phyloP scores from a whole-genome alignment of 2,113 vertebrate species.

The Apeltes quadracus region DNA sequence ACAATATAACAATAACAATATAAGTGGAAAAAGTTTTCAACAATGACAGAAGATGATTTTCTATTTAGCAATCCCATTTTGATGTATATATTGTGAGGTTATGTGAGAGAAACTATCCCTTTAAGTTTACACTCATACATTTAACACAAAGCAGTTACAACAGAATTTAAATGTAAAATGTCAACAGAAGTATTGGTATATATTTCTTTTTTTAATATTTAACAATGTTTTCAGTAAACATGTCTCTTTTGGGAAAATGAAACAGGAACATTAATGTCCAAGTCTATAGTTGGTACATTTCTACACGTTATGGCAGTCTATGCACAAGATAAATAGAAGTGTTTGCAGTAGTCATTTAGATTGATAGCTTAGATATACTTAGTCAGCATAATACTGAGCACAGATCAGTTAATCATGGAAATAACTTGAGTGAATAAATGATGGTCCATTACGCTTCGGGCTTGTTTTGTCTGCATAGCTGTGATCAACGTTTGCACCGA shows the following conservation, averaged over 20 bases:
- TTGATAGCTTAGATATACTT: slow-evolving; percentile 10
- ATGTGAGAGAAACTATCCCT: background rate
- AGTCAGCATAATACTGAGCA: slow-evolving; percentile 37
- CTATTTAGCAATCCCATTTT: background rate
- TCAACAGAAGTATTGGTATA: background rate
- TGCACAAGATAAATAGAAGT: slow-evolving; percentile 38
- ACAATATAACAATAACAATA: no score
- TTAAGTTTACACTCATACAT: background rate
- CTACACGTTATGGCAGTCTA: slow-evolving; percentile 36
- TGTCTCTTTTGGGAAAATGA: slow-evolving; percentile 14
- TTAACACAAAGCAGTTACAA: background rate
- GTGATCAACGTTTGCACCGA: slow-evolving; percentile 43
- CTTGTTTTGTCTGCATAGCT: slow-evolving; percentile 45
- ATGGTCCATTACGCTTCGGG: slow-evolving; percentile 25
- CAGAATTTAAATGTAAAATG: background rate
- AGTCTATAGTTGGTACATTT: background rate
- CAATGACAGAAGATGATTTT: no score
- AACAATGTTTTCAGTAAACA: background rate
- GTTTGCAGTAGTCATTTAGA: slow-evolving; percentile 30
- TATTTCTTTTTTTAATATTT: no score
- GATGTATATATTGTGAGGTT: background rate
- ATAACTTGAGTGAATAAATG: slow-evolving; percentile 33
- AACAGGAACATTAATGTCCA: slow-evolving; percentile 17
- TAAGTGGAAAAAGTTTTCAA: no score
- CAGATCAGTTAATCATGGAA: slow-evolving; percentile 50